Conservation (phyloP, 1,140 invertebrate genomes). For the Apis cerana region DNA sequence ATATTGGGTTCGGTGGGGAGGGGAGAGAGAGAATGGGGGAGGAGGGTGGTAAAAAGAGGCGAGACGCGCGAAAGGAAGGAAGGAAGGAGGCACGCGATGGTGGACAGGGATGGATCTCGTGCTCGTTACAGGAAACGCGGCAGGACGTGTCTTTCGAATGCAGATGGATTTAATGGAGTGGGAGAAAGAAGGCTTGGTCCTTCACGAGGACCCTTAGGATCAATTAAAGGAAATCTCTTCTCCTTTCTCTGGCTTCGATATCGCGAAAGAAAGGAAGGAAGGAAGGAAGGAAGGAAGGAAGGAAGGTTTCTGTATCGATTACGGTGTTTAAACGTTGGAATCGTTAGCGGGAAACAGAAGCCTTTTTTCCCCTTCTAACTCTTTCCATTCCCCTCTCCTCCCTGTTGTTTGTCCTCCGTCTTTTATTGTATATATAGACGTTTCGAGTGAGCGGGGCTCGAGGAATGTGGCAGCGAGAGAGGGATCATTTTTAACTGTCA, state of each 20-base stretch:
- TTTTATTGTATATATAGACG: too few species aligned
- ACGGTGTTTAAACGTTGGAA: constrained; percentile 34
- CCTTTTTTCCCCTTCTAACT: not conserved
- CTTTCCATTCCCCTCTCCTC: not conserved
- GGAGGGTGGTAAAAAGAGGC: not conserved
- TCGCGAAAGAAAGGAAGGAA: not conserved
- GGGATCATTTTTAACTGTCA: constrained; percentile 42
- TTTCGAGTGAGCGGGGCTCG: not conserved
- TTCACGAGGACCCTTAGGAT: constrained; percentile 44
- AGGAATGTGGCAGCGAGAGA: not conserved
- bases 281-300: too few species aligned
- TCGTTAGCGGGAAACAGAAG: constrained; percentile 27
- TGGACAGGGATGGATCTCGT: constrained; percentile 39
- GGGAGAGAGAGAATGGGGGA: constrained; percentile 28
- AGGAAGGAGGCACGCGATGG: not conserved
- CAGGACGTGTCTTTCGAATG: constrained; percentile 51
- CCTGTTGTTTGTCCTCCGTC: too few species aligned
- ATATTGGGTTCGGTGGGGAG: constrained; percentile 59
- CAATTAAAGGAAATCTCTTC: constrained; percentile 60
- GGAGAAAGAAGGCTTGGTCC: not conserved
- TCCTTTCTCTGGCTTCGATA: constrained; percentile 2
- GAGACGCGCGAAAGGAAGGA: constrained; percentile 29
- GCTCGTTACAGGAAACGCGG: constrained; percentile 20
- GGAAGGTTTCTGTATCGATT: constrained; percentile 39
- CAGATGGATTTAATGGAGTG: constrained; percentile 64